Evolutionary conservation across 35 echinoderm and acorn worm genomes (phyloP).

Genomic region (Anneissia japonica): DNA sequence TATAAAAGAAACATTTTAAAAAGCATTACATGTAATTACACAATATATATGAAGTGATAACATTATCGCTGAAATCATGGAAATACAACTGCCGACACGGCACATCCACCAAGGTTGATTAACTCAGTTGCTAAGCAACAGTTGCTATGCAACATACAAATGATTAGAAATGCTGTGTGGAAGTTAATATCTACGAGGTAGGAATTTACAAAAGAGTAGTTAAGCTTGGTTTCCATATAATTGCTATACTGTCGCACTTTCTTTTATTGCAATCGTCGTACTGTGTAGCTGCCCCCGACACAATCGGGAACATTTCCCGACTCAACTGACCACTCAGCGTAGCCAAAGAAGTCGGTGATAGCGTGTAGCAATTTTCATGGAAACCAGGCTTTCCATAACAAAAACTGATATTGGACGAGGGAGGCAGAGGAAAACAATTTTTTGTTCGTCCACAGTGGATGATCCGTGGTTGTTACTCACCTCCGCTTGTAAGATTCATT

Average conservation of each 20-base stretch:
- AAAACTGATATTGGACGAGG: not conserved
- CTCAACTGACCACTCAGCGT: too few relatives aligned
- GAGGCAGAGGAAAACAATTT: not conserved
- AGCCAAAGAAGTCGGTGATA: too few relatives aligned
- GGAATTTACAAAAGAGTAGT: not conserved
- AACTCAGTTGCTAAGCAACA: not conserved
- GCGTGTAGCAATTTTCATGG: too few relatives aligned
- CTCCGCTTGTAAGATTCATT: not conserved
- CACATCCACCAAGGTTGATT: not conserved
- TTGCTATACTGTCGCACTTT: too few relatives aligned
- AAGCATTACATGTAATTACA: not conserved
- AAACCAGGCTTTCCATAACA: not conserved
- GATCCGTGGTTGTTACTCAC: not conserved
- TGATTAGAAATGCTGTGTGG: not conserved
- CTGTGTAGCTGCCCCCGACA: too few relatives aligned
- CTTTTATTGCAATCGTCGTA: too few relatives aligned
- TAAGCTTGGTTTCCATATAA: too few relatives aligned
- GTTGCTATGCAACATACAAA: not conserved
- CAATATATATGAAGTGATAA: not conserved
- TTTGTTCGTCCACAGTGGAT: not conserved
- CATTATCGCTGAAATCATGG: not conserved
- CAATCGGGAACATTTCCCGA: too few relatives aligned
- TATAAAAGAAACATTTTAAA: not conserved
- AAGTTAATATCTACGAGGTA: not conserved
- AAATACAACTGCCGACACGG: not conserved